Conservation (phyloP, 2,797 vertebrate species). For the Pseudopleuronectes americanus region DNA sequence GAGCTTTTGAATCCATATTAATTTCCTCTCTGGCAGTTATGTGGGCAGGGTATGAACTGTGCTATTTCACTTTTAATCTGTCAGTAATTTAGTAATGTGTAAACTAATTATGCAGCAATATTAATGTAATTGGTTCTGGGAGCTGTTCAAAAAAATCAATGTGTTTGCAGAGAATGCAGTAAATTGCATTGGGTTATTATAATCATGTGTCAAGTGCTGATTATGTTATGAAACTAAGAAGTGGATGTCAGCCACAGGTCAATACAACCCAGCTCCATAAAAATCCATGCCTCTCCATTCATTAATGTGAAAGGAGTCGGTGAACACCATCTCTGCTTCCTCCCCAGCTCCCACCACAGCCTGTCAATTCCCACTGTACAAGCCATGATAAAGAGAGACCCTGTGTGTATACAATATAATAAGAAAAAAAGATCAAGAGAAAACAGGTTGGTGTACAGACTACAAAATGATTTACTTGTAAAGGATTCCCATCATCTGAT, state of each 20-base stretch:
- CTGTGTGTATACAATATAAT: slow-evolving; percentile 3
- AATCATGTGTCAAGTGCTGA: slow-evolving; percentile 90
- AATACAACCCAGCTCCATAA: slow-evolving; percentile 81
- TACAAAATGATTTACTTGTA: neutral
- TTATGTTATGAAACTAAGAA: slow-evolving; percentile 91
- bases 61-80: slow-evolving; percentile 99
- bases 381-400: neutral
- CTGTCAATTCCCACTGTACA: slow-evolving; percentile 17
- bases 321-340: slow-evolving; percentile 29
- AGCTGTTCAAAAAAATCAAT: slow-evolving; percentile 96
- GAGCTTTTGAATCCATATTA: slow-evolving; percentile 99
- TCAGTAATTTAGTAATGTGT: slow-evolving; percentile 99
- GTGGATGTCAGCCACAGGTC: slow-evolving; percentile 84
- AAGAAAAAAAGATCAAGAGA: neutral
- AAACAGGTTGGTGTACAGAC: neutral
- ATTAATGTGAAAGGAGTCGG: slow-evolving; percentile 71
- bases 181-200: slow-evolving; percentile 91
- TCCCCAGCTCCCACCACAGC: slow-evolving; percentile 8
- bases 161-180: slow-evolving; percentile 92
- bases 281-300: slow-evolving; percentile 77
- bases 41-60: slow-evolving; percentile 93
- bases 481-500: neutral
- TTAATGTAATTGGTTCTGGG: slow-evolving; percentile 97
- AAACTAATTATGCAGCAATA: slow-evolving; percentile 99
- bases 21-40: slow-evolving; percentile 99